Conservation (phyloP, 2,888 invertebrate species). For the Mycalesis mineus region DNA sequence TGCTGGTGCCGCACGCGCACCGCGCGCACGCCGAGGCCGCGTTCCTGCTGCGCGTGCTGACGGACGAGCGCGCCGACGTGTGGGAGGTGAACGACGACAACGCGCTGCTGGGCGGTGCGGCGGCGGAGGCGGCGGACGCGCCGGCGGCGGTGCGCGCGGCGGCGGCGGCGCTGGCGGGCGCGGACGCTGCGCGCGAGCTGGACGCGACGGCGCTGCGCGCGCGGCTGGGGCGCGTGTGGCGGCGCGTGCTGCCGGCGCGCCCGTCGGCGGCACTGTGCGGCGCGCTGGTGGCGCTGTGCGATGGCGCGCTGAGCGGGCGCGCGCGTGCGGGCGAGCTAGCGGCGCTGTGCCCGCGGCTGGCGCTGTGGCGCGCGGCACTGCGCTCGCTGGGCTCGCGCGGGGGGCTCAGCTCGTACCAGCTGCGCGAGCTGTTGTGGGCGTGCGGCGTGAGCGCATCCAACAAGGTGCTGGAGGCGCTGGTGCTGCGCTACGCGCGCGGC, state of each 20-base stretch:
- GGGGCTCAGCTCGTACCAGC: conserved; percentile 68
- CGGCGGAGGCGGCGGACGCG: conserved; percentile 43
- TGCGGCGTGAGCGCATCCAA: conserved; percentile 82
- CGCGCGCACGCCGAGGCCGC: conserved; percentile 82
- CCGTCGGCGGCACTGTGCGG: conserved; percentile 71
- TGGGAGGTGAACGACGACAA: conserved; percentile 89
- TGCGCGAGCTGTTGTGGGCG: conserved; percentile 82
- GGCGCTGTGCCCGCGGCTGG: conserved; percentile 74
- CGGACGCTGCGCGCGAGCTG: conserved; percentile 29
- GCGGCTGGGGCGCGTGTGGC: conserved; percentile 62
- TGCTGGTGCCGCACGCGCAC: conserved; percentile 85
- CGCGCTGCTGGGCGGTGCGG: conserved; percentile 43
- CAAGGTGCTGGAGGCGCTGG: conserved; percentile 84
- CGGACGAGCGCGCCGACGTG: conserved; percentile 85
- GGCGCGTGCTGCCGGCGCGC: conserved; percentile 70
- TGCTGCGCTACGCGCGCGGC: conserved; percentile 80
- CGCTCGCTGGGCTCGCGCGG: conserved; percentile 77
- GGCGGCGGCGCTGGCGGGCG: conserved; percentile 31
- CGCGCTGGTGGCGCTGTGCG: conserved; percentile 78
- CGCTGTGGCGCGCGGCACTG: conserved; percentile 79
- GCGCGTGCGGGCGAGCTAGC: conserved; percentile 76
- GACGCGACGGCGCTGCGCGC: conserved; percentile 34
- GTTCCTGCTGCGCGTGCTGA: conserved; percentile 84
- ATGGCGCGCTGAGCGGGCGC: conserved; percentile 79
- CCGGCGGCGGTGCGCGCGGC: conserved; percentile 42